phyloP scores from a whole-genome alignment of 2,113 vertebrate species.

The Colinus virginianus region DNA sequence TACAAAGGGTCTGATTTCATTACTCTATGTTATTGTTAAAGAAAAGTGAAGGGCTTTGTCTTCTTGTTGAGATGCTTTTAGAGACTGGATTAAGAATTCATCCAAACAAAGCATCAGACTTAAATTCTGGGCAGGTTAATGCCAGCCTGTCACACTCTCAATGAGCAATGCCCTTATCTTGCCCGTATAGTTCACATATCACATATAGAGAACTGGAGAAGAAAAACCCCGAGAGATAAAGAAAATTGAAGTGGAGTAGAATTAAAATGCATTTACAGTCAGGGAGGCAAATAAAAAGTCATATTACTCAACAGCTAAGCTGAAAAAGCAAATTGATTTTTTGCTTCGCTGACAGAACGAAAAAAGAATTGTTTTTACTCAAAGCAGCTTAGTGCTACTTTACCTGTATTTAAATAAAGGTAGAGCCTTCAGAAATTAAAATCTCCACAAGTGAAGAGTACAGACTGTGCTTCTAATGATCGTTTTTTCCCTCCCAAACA shows the following conservation, averaged over 20 bases:
- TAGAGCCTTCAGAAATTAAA: background rate
- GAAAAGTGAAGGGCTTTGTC: background rate
- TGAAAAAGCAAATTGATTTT: background rate
- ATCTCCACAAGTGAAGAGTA: background rate
- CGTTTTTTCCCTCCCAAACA: background rate
- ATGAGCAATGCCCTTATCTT: conserved; percentile 17
- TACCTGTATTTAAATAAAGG: background rate
- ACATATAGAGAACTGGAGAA: background rate
- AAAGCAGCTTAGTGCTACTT: background rate
- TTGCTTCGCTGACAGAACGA: background rate
- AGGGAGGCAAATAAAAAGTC: background rate
- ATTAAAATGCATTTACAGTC: conserved; percentile 19
- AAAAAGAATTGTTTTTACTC: background rate
- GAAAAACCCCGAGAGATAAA: background rate
- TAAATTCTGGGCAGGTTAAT: conserved; percentile 47
- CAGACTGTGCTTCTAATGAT: background rate
- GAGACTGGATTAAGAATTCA: background rate
- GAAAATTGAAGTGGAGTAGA: background rate
- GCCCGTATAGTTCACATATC: background rate
- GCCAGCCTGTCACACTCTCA: background rate
- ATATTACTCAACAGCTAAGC: background rate
- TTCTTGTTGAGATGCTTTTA: conserved; percentile 20
- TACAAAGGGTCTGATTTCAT: background rate
- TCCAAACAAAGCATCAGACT: background rate
- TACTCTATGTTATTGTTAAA: background rate